These are phyloP conservation scores for Neuroscelio doddi DNA, from an alignment of 2,888 invertebrate genomes.

Conservation along the genomic window DNA sequence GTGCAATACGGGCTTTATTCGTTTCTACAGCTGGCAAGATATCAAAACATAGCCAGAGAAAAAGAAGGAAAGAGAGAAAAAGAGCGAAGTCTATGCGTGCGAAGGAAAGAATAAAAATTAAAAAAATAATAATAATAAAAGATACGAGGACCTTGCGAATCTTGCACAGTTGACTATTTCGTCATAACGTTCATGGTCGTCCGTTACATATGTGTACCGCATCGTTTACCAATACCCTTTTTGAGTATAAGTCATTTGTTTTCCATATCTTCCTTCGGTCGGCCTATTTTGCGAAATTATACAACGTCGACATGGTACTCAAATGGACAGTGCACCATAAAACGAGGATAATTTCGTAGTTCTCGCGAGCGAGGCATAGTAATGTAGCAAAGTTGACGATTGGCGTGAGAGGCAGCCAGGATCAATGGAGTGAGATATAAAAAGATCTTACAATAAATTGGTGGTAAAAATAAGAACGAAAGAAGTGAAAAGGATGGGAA, in stretches of 20 bases:
- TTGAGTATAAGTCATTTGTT: background rate
- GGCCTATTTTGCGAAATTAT: constrained; percentile 7
- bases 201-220: background rate
- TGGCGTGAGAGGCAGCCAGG: constrained; percentile 47
- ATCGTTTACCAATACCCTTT: background rate
- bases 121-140: background rate
- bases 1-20: background rate
- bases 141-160: background rate
- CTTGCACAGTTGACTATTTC: background rate
- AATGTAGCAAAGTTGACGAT: constrained; percentile 47
- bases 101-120: too few species aligned
- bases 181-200: background rate
- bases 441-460: background rate
- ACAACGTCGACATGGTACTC: too few species aligned
- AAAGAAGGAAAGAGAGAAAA: constrained; percentile 12
- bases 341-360: background rate
- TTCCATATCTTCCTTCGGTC: background rate
- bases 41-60: background rate
- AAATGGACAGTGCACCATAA: too few species aligned
- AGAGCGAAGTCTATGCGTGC: constrained; percentile 13
- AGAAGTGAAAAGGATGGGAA: background rate
- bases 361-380: constrained; percentile 44
- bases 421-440: constrained; percentile 25
- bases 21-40: background rate
- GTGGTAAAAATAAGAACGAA: background rate